Percentiles rank a stretch among this genome's conserved stretches.
Conservation (phyloP, 2,888 invertebrate species). For the Troglohyphantes excavatus region DNA sequence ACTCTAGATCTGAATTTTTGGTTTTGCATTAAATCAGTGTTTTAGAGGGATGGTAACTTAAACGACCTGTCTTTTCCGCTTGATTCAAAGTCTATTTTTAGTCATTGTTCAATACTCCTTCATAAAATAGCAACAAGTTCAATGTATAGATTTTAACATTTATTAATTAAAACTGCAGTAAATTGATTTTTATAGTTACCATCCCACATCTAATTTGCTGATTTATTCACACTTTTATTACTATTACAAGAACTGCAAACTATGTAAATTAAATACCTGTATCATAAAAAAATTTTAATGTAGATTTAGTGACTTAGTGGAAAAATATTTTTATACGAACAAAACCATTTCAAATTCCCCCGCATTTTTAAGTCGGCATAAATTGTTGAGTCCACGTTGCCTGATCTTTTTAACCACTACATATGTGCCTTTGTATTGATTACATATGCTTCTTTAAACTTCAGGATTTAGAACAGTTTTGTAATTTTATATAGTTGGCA, state of each 20-base stretch:
- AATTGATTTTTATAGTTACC: neutral
- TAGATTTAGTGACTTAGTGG: constrained; percentile 28
- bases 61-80: too few species aligned
- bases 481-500: constrained; percentile 58
- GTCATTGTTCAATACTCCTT: too few species aligned
- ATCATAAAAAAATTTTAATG: constrained; percentile 53
- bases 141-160: too few species aligned
- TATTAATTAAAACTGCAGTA: too few species aligned
- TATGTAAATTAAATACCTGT: constrained; percentile 18
- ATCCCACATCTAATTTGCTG: neutral
- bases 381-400: constrained; percentile 54
- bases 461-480: constrained; percentile 8
- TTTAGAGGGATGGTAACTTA: neutral
- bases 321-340: constrained; percentile 75
- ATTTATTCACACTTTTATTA: neutral
- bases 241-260: constrained; percentile 1
- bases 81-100: too few species aligned
- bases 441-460: constrained; percentile 38
- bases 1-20: constrained; percentile 65
- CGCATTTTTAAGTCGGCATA: constrained; percentile 54
- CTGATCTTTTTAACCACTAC: constrained; percentile 50
- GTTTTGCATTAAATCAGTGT: neutral
- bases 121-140: too few species aligned
- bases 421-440: constrained; percentile 71
- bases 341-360: constrained; percentile 62